Percentiles rank a stretch among this genome's conserved stretches.
phyloP scores from a whole-genome alignment of 2,113 vertebrate genomes.

The Anoura caudifer region DNA sequence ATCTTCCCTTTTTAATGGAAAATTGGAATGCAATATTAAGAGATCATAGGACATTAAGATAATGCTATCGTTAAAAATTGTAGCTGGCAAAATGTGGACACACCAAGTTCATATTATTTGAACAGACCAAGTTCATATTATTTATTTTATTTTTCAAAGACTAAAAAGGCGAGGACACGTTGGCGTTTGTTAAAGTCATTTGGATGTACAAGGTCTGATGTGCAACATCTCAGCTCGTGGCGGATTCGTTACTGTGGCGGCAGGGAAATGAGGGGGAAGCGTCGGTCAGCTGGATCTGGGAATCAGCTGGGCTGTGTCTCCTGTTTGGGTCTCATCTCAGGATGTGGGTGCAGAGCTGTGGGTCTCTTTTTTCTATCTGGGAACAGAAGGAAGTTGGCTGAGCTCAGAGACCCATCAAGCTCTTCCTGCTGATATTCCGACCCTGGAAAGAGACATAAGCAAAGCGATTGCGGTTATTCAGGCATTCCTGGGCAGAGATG shows the following conservation, averaged over 20 bases:
- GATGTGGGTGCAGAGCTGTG: background rate
- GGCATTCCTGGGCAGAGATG: background rate
- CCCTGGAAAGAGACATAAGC: background rate
- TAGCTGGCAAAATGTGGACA: background rate
- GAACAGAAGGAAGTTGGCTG: background rate
- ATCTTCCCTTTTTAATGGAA: background rate
- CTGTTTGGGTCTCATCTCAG: rapidly evolving
- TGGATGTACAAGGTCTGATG: rapidly evolving
- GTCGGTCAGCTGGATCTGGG: rapidly evolving
- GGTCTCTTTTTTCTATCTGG: background rate
- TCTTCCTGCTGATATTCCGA: background rate
- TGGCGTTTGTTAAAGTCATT: too few species aligned
- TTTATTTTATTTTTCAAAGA: background rate
- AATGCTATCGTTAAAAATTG: background rate
- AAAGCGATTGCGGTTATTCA: background rate
- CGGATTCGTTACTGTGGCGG: too few species aligned
- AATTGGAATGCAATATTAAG: background rate
- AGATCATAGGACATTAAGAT: background rate
- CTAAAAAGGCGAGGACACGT: background rate
- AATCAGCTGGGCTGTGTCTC: background rate
- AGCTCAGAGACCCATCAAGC: background rate
- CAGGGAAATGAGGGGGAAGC: rapidly evolving
- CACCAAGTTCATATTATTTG: background rate
- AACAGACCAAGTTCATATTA: background rate
- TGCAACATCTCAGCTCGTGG: too few species aligned